Conservation (phyloP, 2,797 vertebrate species). For the Crocidura indochinensis region DNA sequence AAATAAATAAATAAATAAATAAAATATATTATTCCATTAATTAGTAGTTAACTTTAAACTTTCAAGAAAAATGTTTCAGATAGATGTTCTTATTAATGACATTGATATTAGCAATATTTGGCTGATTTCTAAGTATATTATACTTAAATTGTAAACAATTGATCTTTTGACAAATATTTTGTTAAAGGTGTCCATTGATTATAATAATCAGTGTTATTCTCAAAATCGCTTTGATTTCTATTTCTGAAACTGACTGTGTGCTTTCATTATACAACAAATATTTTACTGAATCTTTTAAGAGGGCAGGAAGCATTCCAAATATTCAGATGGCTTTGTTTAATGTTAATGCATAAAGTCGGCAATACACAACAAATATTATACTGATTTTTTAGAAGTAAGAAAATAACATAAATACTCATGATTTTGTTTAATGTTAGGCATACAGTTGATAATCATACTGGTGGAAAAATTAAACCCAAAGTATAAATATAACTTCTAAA, state of each 20-base stretch:
- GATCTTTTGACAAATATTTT: conserved; percentile 30
- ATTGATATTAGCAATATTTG: neutral
- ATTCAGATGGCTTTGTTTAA: no score
- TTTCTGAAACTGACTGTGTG: conserved; percentile 52
- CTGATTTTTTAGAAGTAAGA: conserved; percentile 1
- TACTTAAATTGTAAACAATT: conserved; percentile 52
- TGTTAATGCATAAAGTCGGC: no score
- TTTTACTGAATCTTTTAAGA: conserved; percentile 5
- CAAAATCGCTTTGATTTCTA: conserved; percentile 69
- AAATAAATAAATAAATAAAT: no score
- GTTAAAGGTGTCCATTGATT: conserved; percentile 20
- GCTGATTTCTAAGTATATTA: neutral
- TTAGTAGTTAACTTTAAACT: neutral
- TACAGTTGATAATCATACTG: conserved; percentile 69
- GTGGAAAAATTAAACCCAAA: conserved; percentile 65
- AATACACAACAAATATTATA: no score
- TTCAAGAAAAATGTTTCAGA: neutral
- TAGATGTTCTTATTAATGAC: neutral
- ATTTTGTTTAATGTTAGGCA: conserved; percentile 58
- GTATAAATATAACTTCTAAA: conserved; percentile 40
- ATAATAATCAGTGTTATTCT: conserved; percentile 62
- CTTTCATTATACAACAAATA: conserved; percentile 58
- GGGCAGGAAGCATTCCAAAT: no score
- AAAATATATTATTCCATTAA: neutral
- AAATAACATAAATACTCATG: conserved; percentile 12